Evolutionary conservation across 2,797 vertebrate genomes (phyloP), one percentile per base, ranked within the genome.

Genomic region (Discoglossus pictus): DNA sequence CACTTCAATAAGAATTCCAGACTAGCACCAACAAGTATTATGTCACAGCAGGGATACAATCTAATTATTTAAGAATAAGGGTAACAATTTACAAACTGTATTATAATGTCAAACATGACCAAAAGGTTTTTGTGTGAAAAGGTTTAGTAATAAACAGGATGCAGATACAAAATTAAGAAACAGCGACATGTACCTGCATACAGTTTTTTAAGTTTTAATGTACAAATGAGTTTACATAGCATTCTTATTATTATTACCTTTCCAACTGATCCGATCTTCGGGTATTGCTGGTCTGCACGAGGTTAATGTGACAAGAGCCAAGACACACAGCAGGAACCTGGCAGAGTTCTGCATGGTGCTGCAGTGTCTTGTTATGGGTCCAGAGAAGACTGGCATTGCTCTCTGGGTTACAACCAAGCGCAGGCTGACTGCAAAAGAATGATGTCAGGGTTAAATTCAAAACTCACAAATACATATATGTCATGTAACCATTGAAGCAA

Each of bases 161-260:
- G n/a, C n/a, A n/a, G n/a, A n/a, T n/a, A n/a, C n/a, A n/a, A n/a
- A n/a, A n/a, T n/a, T n/a, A n/a, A n/a, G n/a, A n/a, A n/a, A n/a
- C n/a, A n/a, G n/a, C n/a, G n/a, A n/a, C n/a, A n/a, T n/a, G n/a
- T n/a, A n/a, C n/a, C n/a, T n/a, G n/a, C n/a, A n/a, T n/a, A n/a
- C n/a, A n/a, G n/a, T n/a, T n/a, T n/a, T n/a, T n/a, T n/a, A n/a
- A n/a, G n/a, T n/a, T n/a, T n/a, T n/a, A n/a, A n/a, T n/a, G n/a
- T n/a, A n/a, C n/a, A 34, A 47, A 18, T 21, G 7, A 2, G 44
- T 47, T 6, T n/a, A 47, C 2, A 21, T 20, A 44, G 18, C 31
- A 20, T 21, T n/a, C 23, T 34, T 16, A 3, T 5, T 17, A 10
- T 15, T 12, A 13, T 68, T 71, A 71, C 68, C 68, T 64, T 64